Conservation (phyloP, 2,888 invertebrate genomes). For the Chymomyza caudatula region DNA sequence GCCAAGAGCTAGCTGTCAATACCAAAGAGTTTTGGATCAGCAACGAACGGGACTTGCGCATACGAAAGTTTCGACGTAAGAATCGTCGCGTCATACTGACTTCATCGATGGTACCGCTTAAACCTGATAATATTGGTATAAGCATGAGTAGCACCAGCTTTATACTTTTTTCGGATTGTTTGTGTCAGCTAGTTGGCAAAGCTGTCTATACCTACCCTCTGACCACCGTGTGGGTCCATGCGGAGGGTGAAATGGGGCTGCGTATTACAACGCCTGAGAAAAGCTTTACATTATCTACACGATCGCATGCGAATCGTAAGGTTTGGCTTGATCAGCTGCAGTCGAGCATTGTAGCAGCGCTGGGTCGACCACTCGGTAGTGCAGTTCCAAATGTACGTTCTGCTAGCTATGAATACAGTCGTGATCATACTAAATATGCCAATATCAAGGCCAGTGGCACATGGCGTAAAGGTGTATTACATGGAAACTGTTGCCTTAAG, state of each 20-base stretch:
- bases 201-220: constrained; percentile 84
- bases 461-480: constrained; percentile 89
- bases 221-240: constrained; percentile 88
- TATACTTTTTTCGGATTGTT: constrained; percentile 88
- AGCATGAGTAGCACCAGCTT: constrained; percentile 85
- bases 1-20: constrained; percentile 74
- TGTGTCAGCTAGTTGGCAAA: constrained; percentile 85
- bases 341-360: constrained; percentile 83
- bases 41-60: constrained; percentile 75
- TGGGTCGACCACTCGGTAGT: constrained; percentile 82
- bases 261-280: constrained; percentile 89
- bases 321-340: constrained; percentile 90
- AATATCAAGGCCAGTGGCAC: constrained; percentile 89
- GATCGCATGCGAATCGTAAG: constrained; percentile 83
- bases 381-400: constrained; percentile 84
- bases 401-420: constrained; percentile 85
- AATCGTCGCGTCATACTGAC: constrained; percentile 88
- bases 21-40: constrained; percentile 76
- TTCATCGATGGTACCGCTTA: constrained; percentile 85
- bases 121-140: constrained; percentile 85
- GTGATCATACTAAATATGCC: constrained; percentile 84
- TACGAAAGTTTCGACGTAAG: constrained; percentile 79
- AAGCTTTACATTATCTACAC: constrained; percentile 83
- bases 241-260: constrained; percentile 84
- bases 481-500: constrained; percentile 89